phyloP scores from a whole-genome alignment of 2,797 vertebrate genomes.

The Sebastes taczanowskii region DNA sequence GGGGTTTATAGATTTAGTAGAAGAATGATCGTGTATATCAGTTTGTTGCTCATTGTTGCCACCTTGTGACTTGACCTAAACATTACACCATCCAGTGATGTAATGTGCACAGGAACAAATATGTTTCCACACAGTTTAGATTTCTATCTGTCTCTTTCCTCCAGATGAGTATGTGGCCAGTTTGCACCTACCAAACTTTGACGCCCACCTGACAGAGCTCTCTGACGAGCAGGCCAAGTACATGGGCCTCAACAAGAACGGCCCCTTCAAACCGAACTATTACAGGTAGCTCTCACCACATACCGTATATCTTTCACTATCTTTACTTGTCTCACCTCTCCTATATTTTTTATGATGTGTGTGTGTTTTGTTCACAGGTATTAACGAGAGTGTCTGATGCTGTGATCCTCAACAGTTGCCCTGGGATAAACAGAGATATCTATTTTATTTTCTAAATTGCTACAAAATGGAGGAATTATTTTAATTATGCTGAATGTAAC shows the following conservation, averaged over 20 bases:
- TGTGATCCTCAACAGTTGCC: slow-evolving; percentile 55
- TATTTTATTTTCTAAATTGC: slow-evolving; percentile 82
- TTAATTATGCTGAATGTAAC: slow-evolving; percentile 81
- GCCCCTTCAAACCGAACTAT: slow-evolving; percentile 99
- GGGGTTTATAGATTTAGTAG: not conserved
- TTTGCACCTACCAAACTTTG: slow-evolving; percentile 94
- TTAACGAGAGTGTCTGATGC: slow-evolving; percentile 66
- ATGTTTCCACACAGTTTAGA: not conserved
- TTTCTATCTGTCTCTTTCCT: slow-evolving; percentile 15
- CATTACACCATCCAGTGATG: not conserved
- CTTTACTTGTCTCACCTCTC: not conserved
- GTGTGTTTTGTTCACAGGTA: slow-evolving; percentile 74
- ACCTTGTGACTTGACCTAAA: slow-evolving; percentile 27
- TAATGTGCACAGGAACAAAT: not conserved
- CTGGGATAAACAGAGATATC: slow-evolving; percentile 78
- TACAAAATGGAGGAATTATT: slow-evolving; percentile 81
- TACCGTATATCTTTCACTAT: not conserved
- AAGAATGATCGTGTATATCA: no score
- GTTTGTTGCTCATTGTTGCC: slow-evolving; percentile 36
- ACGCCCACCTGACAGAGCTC: slow-evolving; percentile 97
- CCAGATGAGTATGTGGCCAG: slow-evolving; percentile 97
- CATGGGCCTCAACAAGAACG: slow-evolving; percentile 98
- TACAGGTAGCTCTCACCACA: slow-evolving; percentile 86
- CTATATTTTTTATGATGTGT: not conserved
- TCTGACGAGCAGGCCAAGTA: slow-evolving; percentile 98